Evolutionary conservation across 1,140 invertebrate genomes (phyloP), one percentile per base, ranked within the genome.

Genomic region (Alviniconcha marisindica): DNA sequence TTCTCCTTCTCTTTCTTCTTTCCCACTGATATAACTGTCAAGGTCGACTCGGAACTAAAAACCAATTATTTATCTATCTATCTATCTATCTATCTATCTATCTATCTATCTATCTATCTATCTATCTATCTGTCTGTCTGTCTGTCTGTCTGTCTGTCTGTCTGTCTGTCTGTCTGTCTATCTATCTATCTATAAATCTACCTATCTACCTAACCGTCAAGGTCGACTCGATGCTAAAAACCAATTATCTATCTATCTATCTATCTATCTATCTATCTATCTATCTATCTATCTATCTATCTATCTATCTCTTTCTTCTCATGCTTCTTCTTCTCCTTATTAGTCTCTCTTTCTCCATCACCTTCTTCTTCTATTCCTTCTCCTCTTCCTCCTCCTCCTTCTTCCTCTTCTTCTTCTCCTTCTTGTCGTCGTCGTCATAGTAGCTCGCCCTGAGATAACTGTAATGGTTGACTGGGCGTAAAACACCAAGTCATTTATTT

Each of bases 301-400:
- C 14, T 73, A 2, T 73, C 14, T 73, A 2, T 73, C 71, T 73
- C 71, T 73, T 31, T 73, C 71, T 73, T 31, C 36, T 31, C 36
- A 15, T 73, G 14, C 36, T 18, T 73, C 36, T 73, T 28, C 21
- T 28, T 38, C 40, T 28, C 33, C 12, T 28, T 28, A 7, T 69
- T 12, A 12, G 12, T 69, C n/a, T 69, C n/a, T 69, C 33, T 69
- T n/a, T 69, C 66, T 69, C 66, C n/a, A 7, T 69, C 66, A 12
- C 66, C n/a, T n/a, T 69, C 66, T 69, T 18, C 36, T 18, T 73
- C 40, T 73, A 21, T 73, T 31, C 36, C 71, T 73, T 31, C 36
- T 31, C 36, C 36, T 73, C 33, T 73, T 28, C 31, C 71, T 40
- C n/a, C n/a, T n/a, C n/a, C 66, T 36, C 33, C n/a, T 28, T 36